Conservation (phyloP, 2,888 invertebrate species). For the Agelastica alni region DNA sequence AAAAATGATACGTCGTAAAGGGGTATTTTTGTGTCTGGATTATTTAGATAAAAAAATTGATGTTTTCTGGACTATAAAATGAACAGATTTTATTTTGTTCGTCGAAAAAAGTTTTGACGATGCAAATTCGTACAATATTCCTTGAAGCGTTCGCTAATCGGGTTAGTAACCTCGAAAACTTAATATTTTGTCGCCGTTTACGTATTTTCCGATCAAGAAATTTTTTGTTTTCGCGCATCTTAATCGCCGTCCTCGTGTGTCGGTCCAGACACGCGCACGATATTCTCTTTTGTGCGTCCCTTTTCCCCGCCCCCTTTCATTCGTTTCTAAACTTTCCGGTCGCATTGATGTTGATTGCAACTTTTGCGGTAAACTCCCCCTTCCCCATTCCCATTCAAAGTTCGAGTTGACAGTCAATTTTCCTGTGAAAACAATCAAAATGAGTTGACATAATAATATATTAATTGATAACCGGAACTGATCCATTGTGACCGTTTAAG, state of each 20-base stretch:
- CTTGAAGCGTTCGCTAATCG: background rate
- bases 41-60: no score
- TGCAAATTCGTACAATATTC: no score
- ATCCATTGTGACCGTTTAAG: no score
- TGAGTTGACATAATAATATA: background rate
- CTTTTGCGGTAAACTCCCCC: conserved; percentile 20
- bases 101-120: no score
- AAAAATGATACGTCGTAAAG: no score
- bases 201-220: conserved; percentile 1
- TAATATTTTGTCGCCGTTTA: conserved; percentile 20
- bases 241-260: conserved; percentile 44
- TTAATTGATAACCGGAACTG: background rate
- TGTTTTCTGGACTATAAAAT: no score
- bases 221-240: conserved; percentile 46
- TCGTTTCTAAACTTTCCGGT: conserved; percentile 34
- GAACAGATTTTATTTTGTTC: no score
- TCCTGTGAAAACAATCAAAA: background rate
- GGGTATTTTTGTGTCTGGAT: no score
- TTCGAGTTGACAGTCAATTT: background rate
- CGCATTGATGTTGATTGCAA: conserved; percentile 25
- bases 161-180: background rate
- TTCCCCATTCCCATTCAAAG: no score
- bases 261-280: conserved; percentile 46
- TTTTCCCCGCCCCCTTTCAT: conserved; percentile 47
- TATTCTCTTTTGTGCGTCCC: conserved; percentile 41